Base-by-base conservation (phyloP, 2,797 vertebrate genomes). In the Antennarius maculatus region DNA sequence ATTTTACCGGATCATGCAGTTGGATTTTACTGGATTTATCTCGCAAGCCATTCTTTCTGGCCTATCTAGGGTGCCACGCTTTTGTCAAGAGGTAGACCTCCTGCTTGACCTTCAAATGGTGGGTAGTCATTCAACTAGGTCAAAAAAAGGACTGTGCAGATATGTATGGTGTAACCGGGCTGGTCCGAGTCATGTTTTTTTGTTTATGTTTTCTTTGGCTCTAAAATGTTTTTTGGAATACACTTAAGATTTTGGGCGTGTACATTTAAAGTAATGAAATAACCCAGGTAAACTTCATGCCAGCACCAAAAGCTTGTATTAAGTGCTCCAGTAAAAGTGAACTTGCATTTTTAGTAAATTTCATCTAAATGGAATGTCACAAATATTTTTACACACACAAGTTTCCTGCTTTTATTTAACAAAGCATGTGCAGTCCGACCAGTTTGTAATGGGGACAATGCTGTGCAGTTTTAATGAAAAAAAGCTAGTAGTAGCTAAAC, bases 11-110 rank as follows among this genome's bases (percentile, higher is more conserved):
- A 18, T 55, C 49, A 71, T 28, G 62, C 31, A 56, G 48, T 76
- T 66, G 52, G 62, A 52, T 42, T 69, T 71, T 52, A 68, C 50
- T 61, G 64, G 46, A 62, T 78, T 76, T 77, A 43, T 61, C 54
- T 67, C 28, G 48, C 57, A 49, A 52, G 31, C 10, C 11, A 53
- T 53, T 74, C 52, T 68, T 65, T 80, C 52, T 69, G 31, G 39
- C 16, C 34, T 74, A 60, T 71, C 59, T 66, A 62, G 51, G 50
- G 61, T 31, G 18, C 3, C 9, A 0, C 59, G 61, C 18, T 73
- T 72, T 56, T 52, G 64, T 71, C 5, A 18, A 77, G 54, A 73
- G 60, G 46, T 41, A 58, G 18, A 71, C 51, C 71, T 51, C 39
- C 61, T 64, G 43, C 61, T 29, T 71, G 62, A 23, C 37, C 50